These are phyloP conservation scores for Himalopsyche japonica DNA, from an alignment of 2,888 invertebrate genomes.

Conservation along the genomic window DNA sequence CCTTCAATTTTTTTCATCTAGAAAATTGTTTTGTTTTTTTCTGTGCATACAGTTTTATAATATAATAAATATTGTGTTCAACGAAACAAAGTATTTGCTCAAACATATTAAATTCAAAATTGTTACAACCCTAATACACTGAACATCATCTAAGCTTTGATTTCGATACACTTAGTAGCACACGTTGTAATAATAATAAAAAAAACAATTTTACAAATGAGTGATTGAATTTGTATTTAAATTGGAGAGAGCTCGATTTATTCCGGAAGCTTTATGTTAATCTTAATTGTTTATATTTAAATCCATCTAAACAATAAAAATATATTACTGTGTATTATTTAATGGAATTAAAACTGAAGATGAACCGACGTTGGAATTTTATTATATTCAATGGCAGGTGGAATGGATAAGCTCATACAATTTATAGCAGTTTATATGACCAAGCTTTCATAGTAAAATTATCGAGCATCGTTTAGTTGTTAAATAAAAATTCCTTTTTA, in stretches of 20 bases:
- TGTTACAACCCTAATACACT: too few species aligned
- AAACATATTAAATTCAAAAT: too few species aligned
- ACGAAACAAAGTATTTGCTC: too few species aligned
- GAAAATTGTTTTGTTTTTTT: too few species aligned
- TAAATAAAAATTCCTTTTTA: background rate
- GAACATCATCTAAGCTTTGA: background rate
- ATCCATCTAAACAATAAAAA: background rate
- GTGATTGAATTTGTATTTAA: background rate
- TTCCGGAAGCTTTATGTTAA: background rate
- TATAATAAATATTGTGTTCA: too few species aligned
- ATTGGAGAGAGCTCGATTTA: background rate
- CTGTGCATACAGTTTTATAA: too few species aligned
- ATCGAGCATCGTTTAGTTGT: background rate
- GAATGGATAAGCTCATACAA: background rate
- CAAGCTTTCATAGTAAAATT: background rate
- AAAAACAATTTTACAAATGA: background rate
- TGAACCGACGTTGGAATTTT: background rate
- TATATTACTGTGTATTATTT: background rate
- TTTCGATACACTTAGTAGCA: background rate
- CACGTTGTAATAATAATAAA: background rate
- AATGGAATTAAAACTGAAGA: background rate
- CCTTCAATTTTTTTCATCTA: too few species aligned
- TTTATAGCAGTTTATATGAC: background rate
- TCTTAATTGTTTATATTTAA: background rate
- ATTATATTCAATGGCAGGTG: background rate